These are phyloP conservation scores for Lasaia peninsularis DNA, from an alignment of 1,140 invertebrate species.

Conservation along the genomic window DNA sequence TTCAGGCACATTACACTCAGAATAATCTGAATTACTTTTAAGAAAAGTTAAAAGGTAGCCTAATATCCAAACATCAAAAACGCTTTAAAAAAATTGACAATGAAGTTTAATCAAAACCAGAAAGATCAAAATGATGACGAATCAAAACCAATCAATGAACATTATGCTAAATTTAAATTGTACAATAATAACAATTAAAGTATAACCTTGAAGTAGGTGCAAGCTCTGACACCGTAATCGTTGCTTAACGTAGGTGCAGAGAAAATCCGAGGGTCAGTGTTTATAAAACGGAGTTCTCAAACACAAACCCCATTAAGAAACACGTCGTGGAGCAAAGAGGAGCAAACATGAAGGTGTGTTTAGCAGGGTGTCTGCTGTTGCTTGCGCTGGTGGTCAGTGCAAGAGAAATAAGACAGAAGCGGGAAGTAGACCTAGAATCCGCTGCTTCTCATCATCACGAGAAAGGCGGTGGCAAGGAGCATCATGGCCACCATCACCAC, in stretches of 20 bases:
- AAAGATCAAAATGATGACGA: background rate
- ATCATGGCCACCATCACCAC: conserved; percentile 67
- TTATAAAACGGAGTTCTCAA: conserved; percentile 56
- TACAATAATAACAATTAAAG: conserved; percentile 26
- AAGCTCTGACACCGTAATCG: conserved; percentile 37
- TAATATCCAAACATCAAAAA: too few species aligned
- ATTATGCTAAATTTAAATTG: background rate
- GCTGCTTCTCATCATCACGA: conserved; percentile 56
- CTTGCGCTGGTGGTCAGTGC: conserved; percentile 37
- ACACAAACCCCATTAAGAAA: conserved; percentile 41
- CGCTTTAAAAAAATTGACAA: too few species aligned
- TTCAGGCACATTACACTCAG: too few species aligned
- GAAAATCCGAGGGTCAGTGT: conserved; percentile 49
- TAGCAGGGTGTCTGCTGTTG: conserved; percentile 40
- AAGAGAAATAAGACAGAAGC: conserved; percentile 44
- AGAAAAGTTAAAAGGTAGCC: too few species aligned
- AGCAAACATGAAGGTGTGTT: conserved; percentile 45
- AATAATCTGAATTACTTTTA: too few species aligned
- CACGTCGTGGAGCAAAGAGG: conserved; percentile 33
- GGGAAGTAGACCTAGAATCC: conserved; percentile 47
- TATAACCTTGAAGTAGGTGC: conserved; percentile 52
- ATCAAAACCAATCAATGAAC: background rate
- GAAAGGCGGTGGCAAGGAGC: conserved; percentile 68
- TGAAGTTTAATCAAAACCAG: background rate
- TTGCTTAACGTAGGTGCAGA: conserved; percentile 47